Base-by-base conservation (phyloP, 2,888 invertebrate species). In the Saturnia pavonia region DNA sequence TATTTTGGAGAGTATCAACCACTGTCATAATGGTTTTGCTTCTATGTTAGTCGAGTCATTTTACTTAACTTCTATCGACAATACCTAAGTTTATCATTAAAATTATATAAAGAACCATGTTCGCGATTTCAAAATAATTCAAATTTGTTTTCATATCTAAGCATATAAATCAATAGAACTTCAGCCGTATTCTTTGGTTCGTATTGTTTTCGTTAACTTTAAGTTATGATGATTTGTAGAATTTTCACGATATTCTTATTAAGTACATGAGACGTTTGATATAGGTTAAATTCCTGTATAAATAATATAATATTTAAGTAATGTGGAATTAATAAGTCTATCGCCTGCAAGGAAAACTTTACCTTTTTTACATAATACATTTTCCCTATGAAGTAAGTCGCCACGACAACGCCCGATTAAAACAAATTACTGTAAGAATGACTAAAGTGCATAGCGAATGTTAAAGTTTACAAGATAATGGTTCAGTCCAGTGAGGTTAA, bases 391-490 rank as follows among this genome's bases (percentile, higher is more conserved):
- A 65, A 40, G 40, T 40, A 40, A 65, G 40, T 69, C 72, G 75
- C 73, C 78, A 80, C 77, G 80, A 76, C 81, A 82, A 80, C 74
- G 79, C 65, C 79, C 82, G 79, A 84, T 85, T 84, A 85, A 75
- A 76, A 80, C 77, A 80, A 74, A 80, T 80, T 80, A 76, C 74
- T 75, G 73, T 75, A 70, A 73, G 74, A 75, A 81, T 81, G 80
- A 87, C 77, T 77, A 79, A 80, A 87, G 82, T 84, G 85, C 88
- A 88, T 82, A 81, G 80, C 81, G 80, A 85, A 87, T 84, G 80
- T 74, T 80, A 80, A 78, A 80, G 77, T 82, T 80, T 82, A 82
- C 77, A 81, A 86, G 84, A 85, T 86, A 88, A 85, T 85, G 79
- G 74, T 74, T 73, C 72, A 79, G 84, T 84, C 83, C 85, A 85